Base-by-base conservation (phyloP, 1,140 invertebrate genomes). In the Drosophila eugracilis region DNA sequence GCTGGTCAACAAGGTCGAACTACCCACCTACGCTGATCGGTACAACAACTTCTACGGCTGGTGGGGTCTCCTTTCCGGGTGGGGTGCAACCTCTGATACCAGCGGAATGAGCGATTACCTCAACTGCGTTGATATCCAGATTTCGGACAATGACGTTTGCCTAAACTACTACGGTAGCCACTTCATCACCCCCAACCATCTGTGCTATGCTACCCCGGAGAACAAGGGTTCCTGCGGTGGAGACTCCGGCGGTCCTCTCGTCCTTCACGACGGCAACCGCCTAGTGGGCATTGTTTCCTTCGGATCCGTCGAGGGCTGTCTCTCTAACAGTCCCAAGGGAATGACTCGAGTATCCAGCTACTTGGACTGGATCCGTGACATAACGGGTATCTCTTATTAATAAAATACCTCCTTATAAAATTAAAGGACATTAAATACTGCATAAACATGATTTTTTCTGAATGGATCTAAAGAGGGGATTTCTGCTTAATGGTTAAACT, bases 181-280 rank as follows among this genome's bases (percentile, higher is more conserved):
- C 4, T 14, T n/a, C 17, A 60, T 69, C 50, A 71, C 73, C 1
- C 21, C 55, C 19, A 70, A 81, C 24, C 73, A 69, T 10, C 62
- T 88, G 14, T 88, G 83, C 67, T 75, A 75, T 17, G 53, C 53
- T n/a, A 77, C 74, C 0, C 65, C 57, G 3, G 36, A 55, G 28
- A 76, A 69, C 14, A 70, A 55, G 47, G 83, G 78, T 6, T 78
- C 84, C 4, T 89, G 85, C 60, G 54, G 75, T 34, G 93, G 93
- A 41, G 93, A 94, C 84, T 93, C 92, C 52, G 93, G 93, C 39
- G 93, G 93, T 26, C 91, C 92, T 1, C 75, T 94, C 22, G 88
- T 92, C 0, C 92, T 93, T 34, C 57, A 74, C 6, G 92, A 93
- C 39, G 42, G 26, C 1, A 60, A 72, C 3, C 89, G 89, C 0